Conservation (phyloP, 1,140 invertebrate genomes). For the Zophobas atratus region DNA sequence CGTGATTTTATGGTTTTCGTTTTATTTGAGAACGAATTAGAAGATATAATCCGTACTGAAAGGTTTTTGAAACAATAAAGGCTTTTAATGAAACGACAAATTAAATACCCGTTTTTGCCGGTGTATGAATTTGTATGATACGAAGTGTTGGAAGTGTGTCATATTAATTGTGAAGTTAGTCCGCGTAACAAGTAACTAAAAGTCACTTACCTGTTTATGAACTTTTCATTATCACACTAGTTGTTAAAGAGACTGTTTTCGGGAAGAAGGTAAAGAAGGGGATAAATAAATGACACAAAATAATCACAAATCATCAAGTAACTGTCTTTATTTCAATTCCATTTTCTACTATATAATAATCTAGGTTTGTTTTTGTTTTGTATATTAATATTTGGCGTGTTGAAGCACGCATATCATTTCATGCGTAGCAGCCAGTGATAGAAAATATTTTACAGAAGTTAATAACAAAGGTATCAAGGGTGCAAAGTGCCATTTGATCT, state of each 20-base stretch:
- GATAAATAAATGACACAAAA: slow-evolving; percentile 34
- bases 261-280: background rate
- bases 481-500: slow-evolving; percentile 46
- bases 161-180: background rate
- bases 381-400: slow-evolving; percentile 54
- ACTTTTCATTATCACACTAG: slow-evolving; percentile 4
- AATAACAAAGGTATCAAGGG: slow-evolving; percentile 29
- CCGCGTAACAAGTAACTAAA: too few relatives aligned
- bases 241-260: background rate
- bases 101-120: background rate
- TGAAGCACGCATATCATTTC: slow-evolving; percentile 51
- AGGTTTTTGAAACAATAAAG: slow-evolving; percentile 2
- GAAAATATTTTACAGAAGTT: slow-evolving; percentile 56
- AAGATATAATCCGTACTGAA: slow-evolving; percentile 7
- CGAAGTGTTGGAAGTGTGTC: background rate
- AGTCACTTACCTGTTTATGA: background rate
- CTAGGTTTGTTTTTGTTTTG: slow-evolving; percentile 58
- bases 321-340: slow-evolving; percentile 66
- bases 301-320: slow-evolving; percentile 55
- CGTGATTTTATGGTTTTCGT: slow-evolving; percentile 1
- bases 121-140: background rate
- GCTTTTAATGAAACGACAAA: slow-evolving; percentile 8
- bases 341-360: slow-evolving; percentile 65
- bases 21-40: slow-evolving; percentile 11
- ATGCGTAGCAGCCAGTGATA: slow-evolving; percentile 61